A percentile compares a stretch with the other conserved stretches of the same genome.
These are phyloP conservation scores for Saxidomus purpurata DNA, from an alignment of 1,140 invertebrate genomes.

Conservation along the genomic window DNA sequence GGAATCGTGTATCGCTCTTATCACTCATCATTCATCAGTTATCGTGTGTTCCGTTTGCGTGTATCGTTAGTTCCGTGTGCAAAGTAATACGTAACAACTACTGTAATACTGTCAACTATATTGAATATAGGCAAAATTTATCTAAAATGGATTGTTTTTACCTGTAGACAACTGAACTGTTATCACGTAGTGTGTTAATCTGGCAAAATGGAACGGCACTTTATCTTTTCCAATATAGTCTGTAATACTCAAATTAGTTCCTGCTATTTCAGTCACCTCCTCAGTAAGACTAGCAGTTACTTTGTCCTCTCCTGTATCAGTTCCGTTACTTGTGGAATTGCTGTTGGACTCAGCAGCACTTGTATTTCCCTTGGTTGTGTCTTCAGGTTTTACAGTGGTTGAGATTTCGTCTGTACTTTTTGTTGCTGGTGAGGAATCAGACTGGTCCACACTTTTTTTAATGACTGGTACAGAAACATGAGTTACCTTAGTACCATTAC, in stretches of 20 bases:
- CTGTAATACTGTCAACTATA: no score
- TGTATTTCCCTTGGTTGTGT: background rate
- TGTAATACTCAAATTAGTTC: conserved; percentile 21
- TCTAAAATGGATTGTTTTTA: no score
- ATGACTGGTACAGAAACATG: background rate
- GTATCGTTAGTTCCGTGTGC: no score
- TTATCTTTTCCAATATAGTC: conserved; percentile 39
- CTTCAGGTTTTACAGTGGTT: background rate
- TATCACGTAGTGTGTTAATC: conserved; percentile 33
- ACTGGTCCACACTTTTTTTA: background rate
- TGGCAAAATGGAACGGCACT: conserved; percentile 57
- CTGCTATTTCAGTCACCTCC: background rate
- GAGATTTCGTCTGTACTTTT: background rate
- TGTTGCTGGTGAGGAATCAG: background rate
- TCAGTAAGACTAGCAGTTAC: conserved; percentile 1
- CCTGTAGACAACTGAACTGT: background rate
- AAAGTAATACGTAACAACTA: no score
- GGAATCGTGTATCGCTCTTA: no score
- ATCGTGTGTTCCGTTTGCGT: no score
- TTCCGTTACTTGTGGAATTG: background rate
- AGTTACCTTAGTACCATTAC: background rate
- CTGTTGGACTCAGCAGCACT: background rate
- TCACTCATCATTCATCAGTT: no score
- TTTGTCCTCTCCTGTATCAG: conserved; percentile 1
- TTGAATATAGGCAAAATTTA: no score